Evolutionary conservation across 2,113 vertebrate species (phyloP), one percentile per base, ranked within the genome.

Genomic region (Canis aureus): DNA sequence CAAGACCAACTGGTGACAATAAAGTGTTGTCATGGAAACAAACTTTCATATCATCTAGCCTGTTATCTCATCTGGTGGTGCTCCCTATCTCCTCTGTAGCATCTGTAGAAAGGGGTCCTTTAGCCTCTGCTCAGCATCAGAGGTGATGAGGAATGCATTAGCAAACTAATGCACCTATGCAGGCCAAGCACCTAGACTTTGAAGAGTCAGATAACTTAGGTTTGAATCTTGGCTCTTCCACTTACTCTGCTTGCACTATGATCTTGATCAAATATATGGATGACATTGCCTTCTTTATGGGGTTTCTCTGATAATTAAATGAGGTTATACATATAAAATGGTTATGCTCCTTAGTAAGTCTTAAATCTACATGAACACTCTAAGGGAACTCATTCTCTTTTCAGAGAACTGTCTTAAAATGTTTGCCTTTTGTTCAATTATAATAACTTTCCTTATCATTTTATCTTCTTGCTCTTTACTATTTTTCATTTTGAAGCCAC

Each of bases 261-360:
- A 95, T 35, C 16, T 67, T 88, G 71, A 19, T 55, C 29, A 84
- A 88, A 49, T 91, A 3, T 93, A 9, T 29, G 79, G 51, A 66
- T 94, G 79, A 29, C 2, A 74, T 87, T 66, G 78, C 15, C 25
- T 90, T 59, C 49, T 51, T 64, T 69, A 12, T 95, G 29, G n/a
- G 38, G 64, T 86, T 82, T 32, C 59, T 84, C 62, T 96, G 67
- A 57, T 23, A 43, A 67, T 87, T 86, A 79, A 91, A 25, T 93
- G 49, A 83, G 20, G 79, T 19, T 69, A 89, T 79, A 43, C 1
- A 16, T 27, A 35, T 66, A 66, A 94, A 76, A 59, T 13, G 35
- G 35, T 27, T 91, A 49, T 95, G 43, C 78, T 85, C 6, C 59
- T 79, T 67, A 29, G 27, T 57, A 35, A 85, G 29, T 81, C 91